Evolutionary conservation across 1,140 invertebrate genomes (phyloP).

Genomic region (Aradophagus sp.): DNA sequence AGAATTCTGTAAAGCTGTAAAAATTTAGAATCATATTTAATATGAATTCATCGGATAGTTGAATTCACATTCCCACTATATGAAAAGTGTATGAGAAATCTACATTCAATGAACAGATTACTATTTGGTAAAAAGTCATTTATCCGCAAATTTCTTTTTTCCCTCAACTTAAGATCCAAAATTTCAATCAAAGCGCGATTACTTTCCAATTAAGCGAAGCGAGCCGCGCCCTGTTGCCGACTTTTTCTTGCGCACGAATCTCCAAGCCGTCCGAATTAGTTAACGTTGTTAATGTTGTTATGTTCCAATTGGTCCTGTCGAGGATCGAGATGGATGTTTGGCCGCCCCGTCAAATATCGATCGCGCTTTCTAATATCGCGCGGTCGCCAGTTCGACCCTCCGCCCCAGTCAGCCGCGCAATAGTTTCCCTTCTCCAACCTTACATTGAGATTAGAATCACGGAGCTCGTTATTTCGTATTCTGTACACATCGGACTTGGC

Average conservation of each 20-base stretch:
- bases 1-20: too few species aligned
- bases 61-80: too few species aligned
- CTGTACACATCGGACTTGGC: slow-evolving; percentile 32
- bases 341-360: slow-evolving; percentile 31
- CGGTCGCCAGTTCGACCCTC: neutral
- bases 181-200: too few species aligned
- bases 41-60: too few species aligned
- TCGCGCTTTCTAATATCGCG: slow-evolving; percentile 31
- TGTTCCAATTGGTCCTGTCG: slow-evolving; percentile 27
- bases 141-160: too few species aligned
- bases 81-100: too few species aligned
- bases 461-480: slow-evolving; percentile 44
- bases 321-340: slow-evolving; percentile 24
- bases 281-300: slow-evolving; percentile 30
- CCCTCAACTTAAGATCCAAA: too few species aligned
- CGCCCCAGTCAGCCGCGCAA: neutral
- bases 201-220: too few species aligned
- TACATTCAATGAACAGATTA: too few species aligned
- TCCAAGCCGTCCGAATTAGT: slow-evolving; percentile 22
- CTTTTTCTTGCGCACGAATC: neutral
- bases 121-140: too few species aligned
- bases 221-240: too few species aligned
- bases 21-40: too few species aligned
- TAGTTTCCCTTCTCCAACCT: neutral
- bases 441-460: slow-evolving; percentile 48